Evolutionary conservation across 2,888 invertebrate species (phyloP).

Genomic region (Ctena decussata): DNA sequence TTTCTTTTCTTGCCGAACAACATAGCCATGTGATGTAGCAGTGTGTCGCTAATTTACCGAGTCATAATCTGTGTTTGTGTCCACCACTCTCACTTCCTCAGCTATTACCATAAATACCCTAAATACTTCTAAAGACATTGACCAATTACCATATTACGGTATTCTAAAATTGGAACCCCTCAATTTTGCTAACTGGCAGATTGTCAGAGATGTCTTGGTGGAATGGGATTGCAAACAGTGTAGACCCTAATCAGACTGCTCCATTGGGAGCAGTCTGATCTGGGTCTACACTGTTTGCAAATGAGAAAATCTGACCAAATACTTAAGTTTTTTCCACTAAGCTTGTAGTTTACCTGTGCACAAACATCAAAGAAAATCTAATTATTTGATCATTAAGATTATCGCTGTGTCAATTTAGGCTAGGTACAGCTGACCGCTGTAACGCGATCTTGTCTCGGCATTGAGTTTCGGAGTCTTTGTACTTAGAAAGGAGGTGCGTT

Average conservation of each 20-base stretch:
- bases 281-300: too few relatives aligned
- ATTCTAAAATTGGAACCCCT: too few relatives aligned
- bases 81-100: background rate
- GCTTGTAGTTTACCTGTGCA: background rate
- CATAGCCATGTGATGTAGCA: background rate
- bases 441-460: background rate
- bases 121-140: too few relatives aligned
- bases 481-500: background rate
- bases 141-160: too few relatives aligned
- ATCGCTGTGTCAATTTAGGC: background rate
- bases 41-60: background rate
- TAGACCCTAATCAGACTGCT: too few relatives aligned
- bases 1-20: background rate
- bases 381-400: conserved; percentile 11
- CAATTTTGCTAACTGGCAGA: too few relatives aligned
- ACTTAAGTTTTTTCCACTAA: too few relatives aligned
- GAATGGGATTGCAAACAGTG: too few relatives aligned
- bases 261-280: too few relatives aligned
- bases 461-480: background rate
- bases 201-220: too few relatives aligned
- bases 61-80: background rate
- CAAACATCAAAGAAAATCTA: background rate
- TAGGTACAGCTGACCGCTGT: background rate
- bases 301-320: too few relatives aligned
- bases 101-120: too few relatives aligned